These are phyloP conservation scores for Drosophila emarginata DNA, from an alignment of 2,888 invertebrate species.

Conservation along the genomic window DNA sequence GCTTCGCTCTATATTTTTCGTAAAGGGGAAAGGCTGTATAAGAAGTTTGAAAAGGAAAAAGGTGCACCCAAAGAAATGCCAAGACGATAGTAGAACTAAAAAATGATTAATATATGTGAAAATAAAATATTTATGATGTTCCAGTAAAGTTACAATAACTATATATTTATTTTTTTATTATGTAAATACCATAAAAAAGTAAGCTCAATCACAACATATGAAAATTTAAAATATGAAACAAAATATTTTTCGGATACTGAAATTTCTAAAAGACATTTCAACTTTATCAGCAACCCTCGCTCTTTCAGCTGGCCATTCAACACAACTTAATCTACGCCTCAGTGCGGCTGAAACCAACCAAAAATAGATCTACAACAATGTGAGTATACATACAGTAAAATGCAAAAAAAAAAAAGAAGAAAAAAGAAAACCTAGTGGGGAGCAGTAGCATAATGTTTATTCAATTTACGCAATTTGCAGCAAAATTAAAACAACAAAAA, in stretches of 20 bases:
- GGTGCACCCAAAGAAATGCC: too few species aligned
- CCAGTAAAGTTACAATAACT: too few species aligned
- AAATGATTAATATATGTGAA: not conserved
- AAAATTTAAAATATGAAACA: too few species aligned
- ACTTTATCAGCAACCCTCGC: slow-evolving; percentile 37
- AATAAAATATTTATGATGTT: not conserved
- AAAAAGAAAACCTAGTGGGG: slow-evolving; percentile 15
- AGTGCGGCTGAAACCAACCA: slow-evolving; percentile 50
- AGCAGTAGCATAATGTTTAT: slow-evolving; percentile 65
- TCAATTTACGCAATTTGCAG: slow-evolving; percentile 76
- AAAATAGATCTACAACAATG: slow-evolving; percentile 60
- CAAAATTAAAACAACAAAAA: slow-evolving; percentile 12
- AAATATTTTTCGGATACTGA: too few species aligned
- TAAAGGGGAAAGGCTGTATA: slow-evolving; percentile 18
- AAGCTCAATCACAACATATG: too few species aligned
- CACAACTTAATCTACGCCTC: slow-evolving; percentile 57
- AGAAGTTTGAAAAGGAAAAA: too few species aligned
- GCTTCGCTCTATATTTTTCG: slow-evolving; percentile 54
- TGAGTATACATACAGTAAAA: slow-evolving; percentile 28
- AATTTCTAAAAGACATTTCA: too few species aligned
- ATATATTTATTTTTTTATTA: too few species aligned
- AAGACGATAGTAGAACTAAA: not conserved
- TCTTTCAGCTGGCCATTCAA: slow-evolving; percentile 14
- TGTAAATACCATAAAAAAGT: too few species aligned
- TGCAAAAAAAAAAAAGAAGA: slow-evolving; percentile 25